Evolutionary conservation across 2,888 invertebrate species (phyloP), one percentile per base, ranked within the genome.

Genomic region (Druceiella hillmani): DNA sequence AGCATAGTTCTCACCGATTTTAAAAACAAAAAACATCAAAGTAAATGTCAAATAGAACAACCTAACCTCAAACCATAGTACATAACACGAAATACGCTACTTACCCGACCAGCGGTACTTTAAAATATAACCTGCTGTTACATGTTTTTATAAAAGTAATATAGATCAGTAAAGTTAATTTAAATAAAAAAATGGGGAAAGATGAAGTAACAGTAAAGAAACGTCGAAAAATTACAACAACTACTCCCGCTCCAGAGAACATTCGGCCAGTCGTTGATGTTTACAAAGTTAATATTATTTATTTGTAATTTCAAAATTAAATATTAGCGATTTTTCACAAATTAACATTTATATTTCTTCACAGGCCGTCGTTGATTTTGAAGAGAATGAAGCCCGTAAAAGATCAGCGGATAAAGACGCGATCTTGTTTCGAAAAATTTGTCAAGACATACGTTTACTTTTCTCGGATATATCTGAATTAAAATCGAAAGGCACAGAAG

Each of bases 321-420:
- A n/a, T n/a, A n/a, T n/a, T n/a, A n/a, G n/a, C n/a, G n/a, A n/a
- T n/a, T n/a, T n/a, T n/a, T n/a, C n/a, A n/a, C n/a, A n/a, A n/a
- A n/a, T n/a, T n/a, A n/a, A n/a, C n/a, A 29, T 12, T 24, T 37
- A 26, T 32, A 27, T 43, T 44, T 41, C 48, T 42, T 61, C 58
- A 34, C 55, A 85, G 85, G 76, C 74, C 56, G 81, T 81, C 15
- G 78, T 82, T 17, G 75, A 75, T 41, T 79, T 77, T 52, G 89
- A 89, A 60, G 87, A 87, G 56, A 70, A 78, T 15, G 87, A 87
- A 64, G 82, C 87, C 1, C 64, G 74, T 34, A 61, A 68, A 33
- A 66, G 87, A 28, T 73, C 79, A 26, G 76, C 82, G 2, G 78
- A 80, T 33, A 73, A 75, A 48, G 88, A 89, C 64, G 76, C 83